Base-by-base conservation (phyloP, 2,113 vertebrate genomes). In the Zosterops japonicus region DNA sequence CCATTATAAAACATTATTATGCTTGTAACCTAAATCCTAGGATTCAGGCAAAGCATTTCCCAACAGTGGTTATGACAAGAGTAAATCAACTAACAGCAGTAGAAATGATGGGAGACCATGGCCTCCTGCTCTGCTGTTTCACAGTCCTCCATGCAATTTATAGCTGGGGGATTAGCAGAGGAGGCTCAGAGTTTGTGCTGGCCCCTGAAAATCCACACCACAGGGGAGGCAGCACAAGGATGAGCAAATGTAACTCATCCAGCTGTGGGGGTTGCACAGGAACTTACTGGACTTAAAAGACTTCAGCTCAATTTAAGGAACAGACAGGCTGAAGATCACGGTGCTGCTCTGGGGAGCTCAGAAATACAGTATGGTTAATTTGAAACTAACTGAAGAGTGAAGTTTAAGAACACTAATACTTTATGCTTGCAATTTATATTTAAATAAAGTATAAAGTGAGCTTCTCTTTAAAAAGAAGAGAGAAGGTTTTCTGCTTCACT, bases 401-500 rank as follows among this genome's bases (percentile, higher is more conserved):
- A 84, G 57, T 57, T 83, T 60, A 80, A 90, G 64, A 89, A 91
- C 6, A 4, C 36, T 56, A 77, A 92, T 46, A 63, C 35, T 78
- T 74, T 60, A 68, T 91, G 77, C 65, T 89, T 78, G 67, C 41
- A 81, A 93, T 89, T 89, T 86, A 67, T 89, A 93, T 95, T 97
- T 97, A 95, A 96, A 97, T 95, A 96, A 92, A 96, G 67, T 71
- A 52, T 49, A 96, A 93, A 94, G 29, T 68, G 63, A 83, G 84
- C 83, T 88, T 83, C 74, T 78, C 42, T 44, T 91, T 68, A 72
- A 85, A 70, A 87, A 83, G 88, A 96, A 92, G 79, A 96, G 97
- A 96, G 60, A 47, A 55, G 31, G 63, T 95, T 98, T 98, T 97
- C 95, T 95, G 96, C 96, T 91, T 97, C 88, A 44, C 59, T 91